These are phyloP conservation scores for Spongilla lacustris DNA, from an alignment of 37 sponge, comb jelly and placozoan genomes.

Conservation along the genomic window DNA sequence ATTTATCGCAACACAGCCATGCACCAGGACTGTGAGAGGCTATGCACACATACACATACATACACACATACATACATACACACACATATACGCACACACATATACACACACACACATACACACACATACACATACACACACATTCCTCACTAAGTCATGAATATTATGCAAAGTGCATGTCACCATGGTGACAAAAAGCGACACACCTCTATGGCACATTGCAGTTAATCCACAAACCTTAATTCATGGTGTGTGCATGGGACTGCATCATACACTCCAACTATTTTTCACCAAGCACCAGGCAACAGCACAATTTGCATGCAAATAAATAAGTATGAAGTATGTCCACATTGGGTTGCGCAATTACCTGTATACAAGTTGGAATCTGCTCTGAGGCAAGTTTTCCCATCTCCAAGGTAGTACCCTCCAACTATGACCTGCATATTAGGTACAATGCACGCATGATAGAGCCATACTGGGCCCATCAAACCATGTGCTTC, in stretches of 20 bases:
- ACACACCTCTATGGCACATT: neutral
- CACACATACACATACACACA: too few species aligned
- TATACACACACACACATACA: too few species aligned
- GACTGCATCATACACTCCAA: neutral
- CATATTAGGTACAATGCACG: neutral
- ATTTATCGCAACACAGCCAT: too few species aligned
- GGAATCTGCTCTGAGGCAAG: conserved; percentile 61
- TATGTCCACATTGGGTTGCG: too few species aligned
- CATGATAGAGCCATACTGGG: neutral
- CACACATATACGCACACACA: too few species aligned
- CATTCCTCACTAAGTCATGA: too few species aligned
- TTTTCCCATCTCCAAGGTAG: conserved; percentile 47
- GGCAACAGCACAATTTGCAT: neutral
- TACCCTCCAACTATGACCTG: conserved; percentile 54
- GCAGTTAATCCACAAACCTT: neutral
- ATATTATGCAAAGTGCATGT: neutral
- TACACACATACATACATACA: too few species aligned
- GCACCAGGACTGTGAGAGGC: too few species aligned
- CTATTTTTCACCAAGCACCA: neutral
- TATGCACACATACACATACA: too few species aligned
- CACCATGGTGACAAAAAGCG: neutral
- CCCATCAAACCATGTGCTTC: too few species aligned
- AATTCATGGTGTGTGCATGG: neutral
- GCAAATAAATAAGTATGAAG: too few species aligned
- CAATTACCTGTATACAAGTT: conserved; percentile 61